Conservation (phyloP, 2,888 invertebrate genomes). For the Griposia aprilina region DNA sequence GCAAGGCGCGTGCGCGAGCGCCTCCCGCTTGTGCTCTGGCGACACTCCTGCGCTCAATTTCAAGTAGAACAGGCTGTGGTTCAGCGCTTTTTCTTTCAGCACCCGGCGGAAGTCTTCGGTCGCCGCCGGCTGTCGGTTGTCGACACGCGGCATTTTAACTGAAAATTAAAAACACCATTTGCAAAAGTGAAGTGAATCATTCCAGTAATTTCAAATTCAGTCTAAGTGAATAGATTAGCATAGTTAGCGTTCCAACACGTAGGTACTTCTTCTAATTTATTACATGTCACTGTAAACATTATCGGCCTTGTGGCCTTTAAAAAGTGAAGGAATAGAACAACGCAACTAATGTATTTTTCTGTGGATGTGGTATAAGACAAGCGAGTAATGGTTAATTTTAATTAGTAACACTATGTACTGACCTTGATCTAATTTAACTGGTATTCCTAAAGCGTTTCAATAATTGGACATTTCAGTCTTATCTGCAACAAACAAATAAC, state of each 20-base stretch:
- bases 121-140: constrained; percentile 75
- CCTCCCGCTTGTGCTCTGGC: constrained; percentile 73
- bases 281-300: constrained; percentile 52
- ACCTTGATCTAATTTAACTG: constrained; percentile 63
- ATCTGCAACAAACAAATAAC: constrained; percentile 73
- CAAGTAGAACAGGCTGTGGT: constrained; percentile 88
- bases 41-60: constrained; percentile 84
- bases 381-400: constrained; percentile 44
- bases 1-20: constrained; percentile 69
- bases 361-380: constrained; percentile 49
- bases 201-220: constrained; percentile 13
- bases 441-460: constrained; percentile 62
- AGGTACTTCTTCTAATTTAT: constrained; percentile 49
- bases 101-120: constrained; percentile 88
- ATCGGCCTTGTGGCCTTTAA: constrained; percentile 41
- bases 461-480: constrained; percentile 72
- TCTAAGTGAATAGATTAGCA: constrained; percentile 23
- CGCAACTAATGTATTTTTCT: constrained; percentile 1
- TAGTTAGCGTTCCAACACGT: constrained; percentile 9
- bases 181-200: background rate
- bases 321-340: constrained; percentile 50
- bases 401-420: constrained; percentile 56
- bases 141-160: constrained; percentile 84
- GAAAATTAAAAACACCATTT: constrained; percentile 31
- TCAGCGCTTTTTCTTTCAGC: constrained; percentile 87